A percentile compares a stretch with the other conserved stretches of the same genome.
Conservation (phyloP, 2,888 invertebrate species). For the Neuroscelio doddi region DNA sequence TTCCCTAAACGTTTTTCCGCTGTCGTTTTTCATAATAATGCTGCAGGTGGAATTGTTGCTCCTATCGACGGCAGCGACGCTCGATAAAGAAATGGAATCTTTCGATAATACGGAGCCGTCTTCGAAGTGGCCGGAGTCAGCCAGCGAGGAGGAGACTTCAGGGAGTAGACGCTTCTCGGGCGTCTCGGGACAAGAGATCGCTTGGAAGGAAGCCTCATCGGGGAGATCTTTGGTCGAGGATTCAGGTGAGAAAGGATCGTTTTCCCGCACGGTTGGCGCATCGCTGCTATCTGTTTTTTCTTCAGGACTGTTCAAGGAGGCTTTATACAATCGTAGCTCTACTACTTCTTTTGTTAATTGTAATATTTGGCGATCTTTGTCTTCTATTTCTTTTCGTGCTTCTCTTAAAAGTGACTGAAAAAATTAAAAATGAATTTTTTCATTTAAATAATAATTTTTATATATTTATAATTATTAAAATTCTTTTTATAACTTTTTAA, state of each 20-base stretch:
- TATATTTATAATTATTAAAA: too few relatives aligned
- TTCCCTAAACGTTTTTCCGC: conserved; percentile 3
- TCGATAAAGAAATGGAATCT: conserved; percentile 76
- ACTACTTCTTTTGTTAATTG: conserved; percentile 85
- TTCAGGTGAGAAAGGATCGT: conserved; percentile 75
- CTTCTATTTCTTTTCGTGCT: conserved; percentile 84
- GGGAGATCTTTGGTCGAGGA: conserved; percentile 74
- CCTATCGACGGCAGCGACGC: conserved; percentile 43
- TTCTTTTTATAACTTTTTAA: too few relatives aligned
- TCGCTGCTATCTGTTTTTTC: conserved; percentile 86
- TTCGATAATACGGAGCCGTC: conserved; percentile 87
- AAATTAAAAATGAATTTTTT: too few relatives aligned
- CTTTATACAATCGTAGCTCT: conserved; percentile 85
- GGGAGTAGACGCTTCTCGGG: conserved; percentile 72
- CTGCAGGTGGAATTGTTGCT: conserved; percentile 1
- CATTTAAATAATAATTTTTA: too few relatives aligned
- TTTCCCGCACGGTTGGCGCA: conserved; percentile 83
- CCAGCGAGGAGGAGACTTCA: conserved; percentile 84
- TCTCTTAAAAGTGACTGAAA: conserved; percentile 78
- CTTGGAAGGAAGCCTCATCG: conserved; percentile 66
- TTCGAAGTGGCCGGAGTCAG: conserved; percentile 91
- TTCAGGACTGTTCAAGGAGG: conserved; percentile 84
- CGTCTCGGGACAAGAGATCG: conserved; percentile 73
- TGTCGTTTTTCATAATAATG: conserved; percentile 1
- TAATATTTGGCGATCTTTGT: conserved; percentile 87